Evolutionary conservation across 1,140 invertebrate genomes (phyloP).

Genomic region (Leptinotarsa lineolata): DNA sequence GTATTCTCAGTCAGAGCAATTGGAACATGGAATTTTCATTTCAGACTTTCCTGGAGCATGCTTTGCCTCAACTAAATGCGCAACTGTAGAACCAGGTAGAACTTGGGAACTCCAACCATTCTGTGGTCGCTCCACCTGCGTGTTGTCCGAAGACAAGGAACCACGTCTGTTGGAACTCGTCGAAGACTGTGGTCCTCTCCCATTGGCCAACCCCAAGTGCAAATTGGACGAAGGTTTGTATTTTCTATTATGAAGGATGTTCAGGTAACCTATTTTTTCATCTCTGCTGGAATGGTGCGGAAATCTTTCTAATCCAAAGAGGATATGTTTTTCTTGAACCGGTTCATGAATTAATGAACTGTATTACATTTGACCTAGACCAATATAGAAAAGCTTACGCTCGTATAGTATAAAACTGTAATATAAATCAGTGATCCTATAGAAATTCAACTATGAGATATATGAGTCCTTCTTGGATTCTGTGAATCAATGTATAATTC

Average conservation of each 20-base stretch:
- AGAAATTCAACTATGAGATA: not conserved
- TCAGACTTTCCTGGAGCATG: constrained; percentile 88
- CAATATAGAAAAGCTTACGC: not conserved
- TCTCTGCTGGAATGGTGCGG: too few species aligned
- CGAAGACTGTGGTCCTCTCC: constrained; percentile 85
- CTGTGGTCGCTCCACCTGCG: constrained; percentile 85
- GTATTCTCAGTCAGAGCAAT: too few species aligned
- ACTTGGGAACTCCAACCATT: constrained; percentile 84
- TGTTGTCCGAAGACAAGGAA: constrained; percentile 72
- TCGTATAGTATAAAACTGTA: not conserved
- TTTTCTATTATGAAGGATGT: not conserved
- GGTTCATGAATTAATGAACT: too few species aligned
- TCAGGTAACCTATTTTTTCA: too few species aligned
- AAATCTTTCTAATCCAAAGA: too few species aligned
- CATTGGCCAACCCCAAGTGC: constrained; percentile 83
- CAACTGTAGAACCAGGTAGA: constrained; percentile 80
- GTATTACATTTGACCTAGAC: too few species aligned
- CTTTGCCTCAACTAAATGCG: constrained; percentile 86
- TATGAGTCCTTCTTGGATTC: not conserved
- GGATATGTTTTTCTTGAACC: too few species aligned
- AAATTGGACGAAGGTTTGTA: constrained; percentile 70
- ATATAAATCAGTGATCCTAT: too few species aligned
- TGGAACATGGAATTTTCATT: constrained; percentile 36
- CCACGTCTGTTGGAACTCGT: constrained; percentile 79
- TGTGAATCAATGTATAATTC: too few species aligned